Percentiles rank a stretch among this genome's conserved stretches.
These are phyloP conservation scores for Lasiurus borealis DNA, from an alignment of 2,113 vertebrate species.

Conservation along the genomic window DNA sequence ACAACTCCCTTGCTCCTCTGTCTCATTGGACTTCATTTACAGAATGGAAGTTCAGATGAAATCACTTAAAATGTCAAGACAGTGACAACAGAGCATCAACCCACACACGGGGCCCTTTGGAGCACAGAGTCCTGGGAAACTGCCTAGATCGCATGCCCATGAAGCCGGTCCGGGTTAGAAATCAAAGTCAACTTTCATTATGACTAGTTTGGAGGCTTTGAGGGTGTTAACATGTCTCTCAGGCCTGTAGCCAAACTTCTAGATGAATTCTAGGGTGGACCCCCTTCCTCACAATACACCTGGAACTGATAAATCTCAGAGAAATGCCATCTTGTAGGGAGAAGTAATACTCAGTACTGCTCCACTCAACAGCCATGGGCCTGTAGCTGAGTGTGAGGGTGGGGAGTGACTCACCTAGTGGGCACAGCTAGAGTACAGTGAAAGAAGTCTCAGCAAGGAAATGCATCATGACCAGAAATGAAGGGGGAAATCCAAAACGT, in stretches of 20 bases:
- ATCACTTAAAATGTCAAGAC: not conserved
- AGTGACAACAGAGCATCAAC: not conserved
- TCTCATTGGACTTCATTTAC: not conserved
- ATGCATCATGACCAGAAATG: not conserved
- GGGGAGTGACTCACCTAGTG: too few species aligned
- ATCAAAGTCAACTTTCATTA: not conserved
- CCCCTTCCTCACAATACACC: not conserved
- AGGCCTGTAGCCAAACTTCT: not conserved
- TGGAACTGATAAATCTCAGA: not conserved
- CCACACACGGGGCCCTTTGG: not conserved
- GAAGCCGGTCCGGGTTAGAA: not conserved
- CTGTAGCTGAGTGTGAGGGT: not conserved
- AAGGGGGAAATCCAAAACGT: not conserved
- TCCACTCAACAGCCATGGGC: accelerated
- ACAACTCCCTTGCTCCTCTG: accelerated
- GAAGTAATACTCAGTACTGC: not conserved
- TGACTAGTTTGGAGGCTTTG: not conserved
- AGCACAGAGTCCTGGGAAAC: not conserved
- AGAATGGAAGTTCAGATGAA: not conserved
- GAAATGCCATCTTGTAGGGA: not conserved
- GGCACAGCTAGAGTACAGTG: not conserved
- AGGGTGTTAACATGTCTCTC: not conserved
- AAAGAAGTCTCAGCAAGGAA: not conserved
- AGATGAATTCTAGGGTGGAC: not conserved
- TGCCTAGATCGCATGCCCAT: not conserved